phyloP scores from a whole-genome alignment of 2,113 vertebrate genomes.

The Lipotes vexillifer region DNA sequence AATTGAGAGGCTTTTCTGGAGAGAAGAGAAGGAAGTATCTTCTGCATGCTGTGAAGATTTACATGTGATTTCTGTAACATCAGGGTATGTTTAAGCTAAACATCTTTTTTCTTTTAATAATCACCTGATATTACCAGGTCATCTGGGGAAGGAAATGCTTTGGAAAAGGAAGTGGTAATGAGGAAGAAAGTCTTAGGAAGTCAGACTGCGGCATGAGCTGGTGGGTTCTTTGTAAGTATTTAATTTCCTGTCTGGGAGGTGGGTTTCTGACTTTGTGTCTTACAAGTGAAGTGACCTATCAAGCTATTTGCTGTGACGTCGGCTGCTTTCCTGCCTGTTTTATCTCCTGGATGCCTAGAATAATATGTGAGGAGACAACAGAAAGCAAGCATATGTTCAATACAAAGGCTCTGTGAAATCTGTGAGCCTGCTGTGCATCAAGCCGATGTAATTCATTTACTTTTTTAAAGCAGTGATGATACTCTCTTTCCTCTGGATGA shows the following conservation, averaged over 20 bases:
- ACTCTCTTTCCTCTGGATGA: constrained; percentile 63
- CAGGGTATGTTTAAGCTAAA: not conserved
- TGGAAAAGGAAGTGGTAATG: constrained; percentile 29
- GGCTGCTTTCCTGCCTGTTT: constrained; percentile 52
- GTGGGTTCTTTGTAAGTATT: not conserved
- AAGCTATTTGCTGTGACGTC: not conserved
- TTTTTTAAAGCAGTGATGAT: constrained; percentile 66
- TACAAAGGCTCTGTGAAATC: constrained; percentile 51
- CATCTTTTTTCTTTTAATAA: not conserved
- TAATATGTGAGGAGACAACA: constrained; percentile 33
- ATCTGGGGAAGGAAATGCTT: constrained; percentile 9
- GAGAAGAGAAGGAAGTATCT: not conserved
- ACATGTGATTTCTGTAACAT: not conserved
- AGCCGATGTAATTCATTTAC: constrained; percentile 32
- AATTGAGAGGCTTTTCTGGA: not conserved
- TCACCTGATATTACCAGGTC: not conserved
- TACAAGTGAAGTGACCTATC: constrained; percentile 16
- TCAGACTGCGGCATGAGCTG: not conserved
- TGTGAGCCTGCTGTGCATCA: constrained; percentile 56
- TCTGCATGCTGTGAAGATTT: not conserved
- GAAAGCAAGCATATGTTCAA: constrained; percentile 51
- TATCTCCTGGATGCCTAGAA: constrained; percentile 53
- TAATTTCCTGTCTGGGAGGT: constrained; percentile 19
- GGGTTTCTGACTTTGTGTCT: constrained; percentile 31
- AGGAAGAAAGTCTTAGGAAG: not conserved